Percentiles rank a stretch among this genome's conserved stretches.
Evolutionary conservation across 2,888 invertebrate species (phyloP).

Genomic region (Cryptus armator): DNA sequence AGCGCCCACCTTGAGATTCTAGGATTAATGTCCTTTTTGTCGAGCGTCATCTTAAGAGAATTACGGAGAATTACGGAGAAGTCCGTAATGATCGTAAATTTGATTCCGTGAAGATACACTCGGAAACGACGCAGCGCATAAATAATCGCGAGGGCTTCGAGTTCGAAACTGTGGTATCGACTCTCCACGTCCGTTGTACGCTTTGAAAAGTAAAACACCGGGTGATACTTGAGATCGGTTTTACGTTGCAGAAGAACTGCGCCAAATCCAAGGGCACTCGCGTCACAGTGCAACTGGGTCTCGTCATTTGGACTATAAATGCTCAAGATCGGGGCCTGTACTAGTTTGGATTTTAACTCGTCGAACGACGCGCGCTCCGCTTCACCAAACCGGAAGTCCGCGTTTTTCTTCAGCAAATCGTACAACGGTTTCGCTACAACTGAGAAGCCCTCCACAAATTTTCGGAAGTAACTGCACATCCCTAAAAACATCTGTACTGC

Average conservation of each 20-base stretch:
- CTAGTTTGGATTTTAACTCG: neutral
- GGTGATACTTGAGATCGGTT: neutral
- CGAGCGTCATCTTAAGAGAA: no score
- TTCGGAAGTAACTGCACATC: slow-evolving; percentile 73
- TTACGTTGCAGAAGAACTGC: neutral
- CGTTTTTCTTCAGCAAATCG: slow-evolving; percentile 45
- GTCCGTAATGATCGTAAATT: no score
- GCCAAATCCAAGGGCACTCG: neutral
- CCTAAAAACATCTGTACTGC: slow-evolving; percentile 74
- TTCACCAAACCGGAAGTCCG: no score
- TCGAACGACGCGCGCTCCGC: no score
- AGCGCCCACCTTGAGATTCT: no score
- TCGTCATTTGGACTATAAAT: neutral
- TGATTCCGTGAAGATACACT: no score
- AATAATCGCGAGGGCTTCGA: no score
- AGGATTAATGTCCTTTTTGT: no score
- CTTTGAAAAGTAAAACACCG: no score
- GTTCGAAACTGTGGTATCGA: no score
- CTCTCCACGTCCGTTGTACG: neutral
- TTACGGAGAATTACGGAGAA: no score
- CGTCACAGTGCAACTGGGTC: neutral
- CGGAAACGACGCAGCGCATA: no score
- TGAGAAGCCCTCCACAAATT: slow-evolving; percentile 71
- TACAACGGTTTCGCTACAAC: slow-evolving; percentile 75
- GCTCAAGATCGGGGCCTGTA: neutral